phyloP scores from a whole-genome alignment of 2,113 vertebrate genomes.

The Hylia prasina region DNA sequence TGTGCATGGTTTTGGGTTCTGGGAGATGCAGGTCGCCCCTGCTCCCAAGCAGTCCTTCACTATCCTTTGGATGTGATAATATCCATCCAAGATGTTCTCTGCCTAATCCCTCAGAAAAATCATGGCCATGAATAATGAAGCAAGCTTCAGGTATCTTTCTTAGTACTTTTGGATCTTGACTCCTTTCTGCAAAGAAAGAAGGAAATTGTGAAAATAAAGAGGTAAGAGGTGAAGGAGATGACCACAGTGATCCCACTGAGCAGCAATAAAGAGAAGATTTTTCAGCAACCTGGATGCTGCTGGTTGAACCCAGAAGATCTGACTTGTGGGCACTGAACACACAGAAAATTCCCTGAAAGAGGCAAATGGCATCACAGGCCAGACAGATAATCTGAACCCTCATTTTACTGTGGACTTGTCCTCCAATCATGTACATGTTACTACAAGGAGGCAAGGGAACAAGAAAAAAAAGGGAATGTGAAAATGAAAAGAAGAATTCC shows the following conservation, averaged over 20 bases:
- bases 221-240: background rate
- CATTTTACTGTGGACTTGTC: background rate
- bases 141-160: background rate
- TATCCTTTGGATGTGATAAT: background rate
- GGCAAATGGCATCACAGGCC: background rate
- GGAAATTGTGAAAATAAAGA: background rate
- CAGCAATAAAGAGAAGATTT: background rate
- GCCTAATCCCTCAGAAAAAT: background rate
- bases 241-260: background rate
- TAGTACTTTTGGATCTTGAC: background rate
- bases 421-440: background rate
- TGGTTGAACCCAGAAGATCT: background rate
- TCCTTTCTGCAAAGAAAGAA: background rate
- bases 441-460: background rate
- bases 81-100: background rate
- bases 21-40: background rate
- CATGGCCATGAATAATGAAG: background rate
- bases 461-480: background rate
- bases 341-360: background rate
- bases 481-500: background rate
- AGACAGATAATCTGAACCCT: background rate
- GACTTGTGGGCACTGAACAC: background rate
- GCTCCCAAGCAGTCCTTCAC: background rate
- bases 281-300: background rate
- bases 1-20: fast-evolving